phyloP scores from a whole-genome alignment of 2,888 invertebrate species.

The Tipula helvola region DNA sequence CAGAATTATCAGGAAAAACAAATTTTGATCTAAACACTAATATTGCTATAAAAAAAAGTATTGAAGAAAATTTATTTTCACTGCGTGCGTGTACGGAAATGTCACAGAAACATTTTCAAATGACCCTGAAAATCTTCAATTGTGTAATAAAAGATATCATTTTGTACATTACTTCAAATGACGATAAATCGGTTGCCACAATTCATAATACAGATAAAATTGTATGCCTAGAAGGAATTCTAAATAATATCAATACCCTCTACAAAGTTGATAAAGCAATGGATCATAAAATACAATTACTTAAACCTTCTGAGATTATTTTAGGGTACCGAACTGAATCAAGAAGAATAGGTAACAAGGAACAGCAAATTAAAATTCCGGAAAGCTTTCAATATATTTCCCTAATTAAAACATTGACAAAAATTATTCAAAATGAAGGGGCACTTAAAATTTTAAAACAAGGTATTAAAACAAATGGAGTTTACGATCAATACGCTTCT shows the following conservation, averaged over 20 bases:
- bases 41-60: background rate
- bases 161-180: too few species aligned
- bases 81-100: background rate
- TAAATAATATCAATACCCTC: background rate
- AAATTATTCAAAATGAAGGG: background rate
- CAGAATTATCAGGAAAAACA: too few species aligned
- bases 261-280: background rate
- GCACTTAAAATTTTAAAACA: background rate
- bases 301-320: background rate
- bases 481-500: background rate
- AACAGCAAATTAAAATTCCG: background rate
- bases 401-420: background rate
- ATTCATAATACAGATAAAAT: background rate
- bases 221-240: background rate
- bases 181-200: background rate
- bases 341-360: background rate
- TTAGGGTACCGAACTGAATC: background rate
- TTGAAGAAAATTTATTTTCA: background rate
- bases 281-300: background rate
- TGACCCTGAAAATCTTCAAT: background rate
- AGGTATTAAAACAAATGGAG: background rate
- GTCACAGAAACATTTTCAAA: background rate
- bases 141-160: too few species aligned
- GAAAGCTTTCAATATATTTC: background rate
- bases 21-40: background rate